These are phyloP conservation scores for Catocala nupta DNA, from an alignment of 2,888 invertebrate genomes.

Conservation along the genomic window DNA sequence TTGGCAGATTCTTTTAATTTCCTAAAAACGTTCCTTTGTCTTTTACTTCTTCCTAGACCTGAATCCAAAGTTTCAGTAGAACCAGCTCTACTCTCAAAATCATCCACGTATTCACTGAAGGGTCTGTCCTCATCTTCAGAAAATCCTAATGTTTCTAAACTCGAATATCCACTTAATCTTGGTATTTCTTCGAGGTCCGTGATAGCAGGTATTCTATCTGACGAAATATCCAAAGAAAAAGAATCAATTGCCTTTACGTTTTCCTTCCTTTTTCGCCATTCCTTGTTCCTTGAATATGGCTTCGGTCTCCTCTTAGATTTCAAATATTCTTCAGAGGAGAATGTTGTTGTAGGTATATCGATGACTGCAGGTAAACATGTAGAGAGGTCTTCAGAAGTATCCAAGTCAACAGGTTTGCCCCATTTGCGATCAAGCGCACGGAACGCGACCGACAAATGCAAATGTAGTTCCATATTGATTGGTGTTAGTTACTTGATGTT, in stretches of 20 bases:
- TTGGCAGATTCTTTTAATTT: constrained; percentile 46
- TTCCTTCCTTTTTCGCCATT: constrained; percentile 29
- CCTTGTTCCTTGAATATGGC: constrained; percentile 54
- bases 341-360: constrained; percentile 62
- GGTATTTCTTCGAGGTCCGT: constrained; percentile 40
- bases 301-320: constrained; percentile 51
- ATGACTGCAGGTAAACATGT: constrained; percentile 61
- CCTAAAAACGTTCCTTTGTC: constrained; percentile 35
- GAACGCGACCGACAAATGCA: constrained; percentile 68
- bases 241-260: constrained; percentile 56
- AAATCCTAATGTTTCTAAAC: constrained; percentile 34
- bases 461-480: constrained; percentile 66
- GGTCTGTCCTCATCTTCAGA: constrained; percentile 25
- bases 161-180: constrained; percentile 9
- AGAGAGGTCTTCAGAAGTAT: constrained; percentile 50
- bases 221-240: constrained; percentile 62
- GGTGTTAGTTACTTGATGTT: constrained; percentile 7
- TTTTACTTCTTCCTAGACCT: constrained; percentile 29
- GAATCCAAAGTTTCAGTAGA: constrained; percentile 39
- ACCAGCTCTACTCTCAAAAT: constrained; percentile 19
- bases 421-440: constrained; percentile 70
- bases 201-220: constrained; percentile 52
- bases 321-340: constrained; percentile 70
- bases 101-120: constrained; percentile 26
- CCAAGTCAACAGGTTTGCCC: constrained; percentile 68